Evolutionary conservation across 2,797 vertebrate genomes (phyloP).

Genomic region (Hephaestus fuliginosus): DNA sequence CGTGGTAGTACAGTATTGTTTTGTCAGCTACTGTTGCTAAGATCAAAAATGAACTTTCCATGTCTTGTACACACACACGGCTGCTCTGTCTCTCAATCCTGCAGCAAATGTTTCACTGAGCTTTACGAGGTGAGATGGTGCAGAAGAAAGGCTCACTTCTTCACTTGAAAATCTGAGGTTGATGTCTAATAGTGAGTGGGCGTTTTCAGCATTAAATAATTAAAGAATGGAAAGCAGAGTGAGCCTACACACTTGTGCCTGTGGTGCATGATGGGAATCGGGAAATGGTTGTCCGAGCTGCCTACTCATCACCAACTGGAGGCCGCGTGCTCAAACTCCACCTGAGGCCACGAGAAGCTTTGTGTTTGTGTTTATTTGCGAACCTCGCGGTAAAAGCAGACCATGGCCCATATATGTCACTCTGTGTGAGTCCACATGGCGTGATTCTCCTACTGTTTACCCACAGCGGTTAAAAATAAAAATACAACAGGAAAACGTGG

Average conservation of each 20-base stretch:
- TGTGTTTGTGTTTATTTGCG: constrained; percentile 18
- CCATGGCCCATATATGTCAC: constrained; percentile 33
- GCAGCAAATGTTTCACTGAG: neutral
- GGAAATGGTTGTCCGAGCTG: neutral
- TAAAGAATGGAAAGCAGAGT: constrained; percentile 41
- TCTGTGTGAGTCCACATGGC: neutral
- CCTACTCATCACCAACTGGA: neutral
- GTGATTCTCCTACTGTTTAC: neutral
- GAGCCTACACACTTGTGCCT: constrained; percentile 50
- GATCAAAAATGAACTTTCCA: neutral
- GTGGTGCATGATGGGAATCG: constrained; percentile 56
- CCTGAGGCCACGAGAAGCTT: constrained; percentile 14
- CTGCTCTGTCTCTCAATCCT: too few relatives aligned
- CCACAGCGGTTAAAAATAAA: constrained; percentile 10
- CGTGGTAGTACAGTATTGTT: neutral
- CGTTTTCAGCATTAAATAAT: constrained; percentile 35
- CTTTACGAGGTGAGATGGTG: constrained; percentile 1
- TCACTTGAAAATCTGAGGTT: constrained; percentile 9
- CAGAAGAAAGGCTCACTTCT: constrained; percentile 28
- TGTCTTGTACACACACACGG: neutral
- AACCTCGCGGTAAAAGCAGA: neutral
- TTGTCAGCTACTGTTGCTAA: neutral
- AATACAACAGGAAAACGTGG: neutral
- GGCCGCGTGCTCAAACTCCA: constrained; percentile 10
- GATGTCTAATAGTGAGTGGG: constrained; percentile 54